Evolutionary conservation across 92 coral and sea anemone genomes (phyloP).

Genomic region (Plumapathes pennacea): DNA sequence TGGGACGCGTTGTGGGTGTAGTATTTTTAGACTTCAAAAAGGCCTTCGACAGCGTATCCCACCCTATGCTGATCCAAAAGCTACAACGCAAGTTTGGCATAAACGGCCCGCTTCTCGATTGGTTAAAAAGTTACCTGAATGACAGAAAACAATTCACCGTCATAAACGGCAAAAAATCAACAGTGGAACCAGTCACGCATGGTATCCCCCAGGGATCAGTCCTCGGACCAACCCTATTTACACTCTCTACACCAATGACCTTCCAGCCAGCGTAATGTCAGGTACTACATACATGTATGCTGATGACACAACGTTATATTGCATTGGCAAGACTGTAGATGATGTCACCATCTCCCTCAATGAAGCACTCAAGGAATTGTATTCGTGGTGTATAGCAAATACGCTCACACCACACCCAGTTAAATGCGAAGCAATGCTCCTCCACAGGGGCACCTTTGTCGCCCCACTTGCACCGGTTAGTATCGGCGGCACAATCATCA

Average conservation of each 20-base stretch:
- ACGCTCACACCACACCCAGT: slow-evolving; percentile 38
- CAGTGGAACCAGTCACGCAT: not conserved
- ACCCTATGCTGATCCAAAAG: slow-evolving; percentile 9
- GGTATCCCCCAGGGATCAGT: too few relatives aligned
- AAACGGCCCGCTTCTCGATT: slow-evolving; percentile 2
- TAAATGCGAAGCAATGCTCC: slow-evolving; percentile 24
- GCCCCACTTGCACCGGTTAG: slow-evolving; percentile 11
- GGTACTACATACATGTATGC: slow-evolving; percentile 15
- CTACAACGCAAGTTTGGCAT: slow-evolving; percentile 23
- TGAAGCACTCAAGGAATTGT: slow-evolving; percentile 26
- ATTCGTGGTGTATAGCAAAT: slow-evolving; percentile 12
- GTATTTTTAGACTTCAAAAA: slow-evolving; percentile 17
- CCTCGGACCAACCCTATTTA: too few relatives aligned
- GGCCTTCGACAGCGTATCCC: slow-evolving; percentile 16
- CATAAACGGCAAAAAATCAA: slow-evolving; percentile 1
- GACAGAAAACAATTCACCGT: slow-evolving; percentile 10
- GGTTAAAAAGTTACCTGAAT: slow-evolving; percentile 20
- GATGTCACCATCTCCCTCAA: slow-evolving; percentile 10
- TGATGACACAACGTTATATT: slow-evolving; percentile 16
- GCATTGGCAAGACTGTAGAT: slow-evolving; percentile 15
- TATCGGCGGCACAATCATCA: slow-evolving; percentile 1
- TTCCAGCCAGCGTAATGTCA: not conserved
- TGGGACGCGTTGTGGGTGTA: slow-evolving; percentile 5
- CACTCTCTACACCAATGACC: too few relatives aligned
- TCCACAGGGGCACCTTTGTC: slow-evolving; percentile 3